Evolutionary conservation across 2,888 invertebrate species (phyloP), one percentile per base, ranked within the genome.

Genomic region (Petrolisthes manimaculis): DNA sequence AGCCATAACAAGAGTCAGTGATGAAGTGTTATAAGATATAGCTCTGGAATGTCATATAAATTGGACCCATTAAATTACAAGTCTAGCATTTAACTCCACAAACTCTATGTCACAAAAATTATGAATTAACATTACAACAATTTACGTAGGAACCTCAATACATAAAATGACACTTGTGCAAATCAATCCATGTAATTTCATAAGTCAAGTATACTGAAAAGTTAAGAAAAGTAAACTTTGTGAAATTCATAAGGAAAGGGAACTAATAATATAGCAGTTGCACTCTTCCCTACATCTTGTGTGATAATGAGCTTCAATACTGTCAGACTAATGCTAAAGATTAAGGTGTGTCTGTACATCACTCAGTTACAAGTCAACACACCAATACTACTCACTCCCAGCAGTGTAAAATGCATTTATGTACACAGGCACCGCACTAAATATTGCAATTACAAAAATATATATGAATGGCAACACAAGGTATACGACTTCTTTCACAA

Each of bases 401-500:
- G 71, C 21, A 21, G n/a, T 71, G 71, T n/a, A 71, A 21, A 8
- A 71, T 61, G 61, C 21, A 71, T 71, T 8, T 71, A 71, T 71
- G 21, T 71, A 71, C 71, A 71, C 21, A 71, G 21, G 21, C 14
- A 14, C 8, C 71, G 71, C 71, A 71, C 14, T n/a, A n/a, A 4
- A 71, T n/a, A n/a, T n/a, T 21, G 21, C 21, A 71, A n/a, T 14
- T 71, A 71, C 71, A 71, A 71, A 71, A 71, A 71, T 71, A 71
- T 9, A 61, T n/a, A 21, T 71, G 71, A 14, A 71, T n/a, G 71
- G 14, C 14, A n/a, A 71, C n/a, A 18, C 14, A 21, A 71, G 71
- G 71, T 71, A n/a, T 18, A 14, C 21, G 71, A n/a, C 71, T 71
- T n/a, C n/a, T n/a, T 71, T 61, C 75, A 12, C 75, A 75, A 77